A percentile compares a stretch with the other conserved stretches of the same genome.
Conservation (phyloP, 2,888 invertebrate species). For the Drosophila imparisetae region DNA sequence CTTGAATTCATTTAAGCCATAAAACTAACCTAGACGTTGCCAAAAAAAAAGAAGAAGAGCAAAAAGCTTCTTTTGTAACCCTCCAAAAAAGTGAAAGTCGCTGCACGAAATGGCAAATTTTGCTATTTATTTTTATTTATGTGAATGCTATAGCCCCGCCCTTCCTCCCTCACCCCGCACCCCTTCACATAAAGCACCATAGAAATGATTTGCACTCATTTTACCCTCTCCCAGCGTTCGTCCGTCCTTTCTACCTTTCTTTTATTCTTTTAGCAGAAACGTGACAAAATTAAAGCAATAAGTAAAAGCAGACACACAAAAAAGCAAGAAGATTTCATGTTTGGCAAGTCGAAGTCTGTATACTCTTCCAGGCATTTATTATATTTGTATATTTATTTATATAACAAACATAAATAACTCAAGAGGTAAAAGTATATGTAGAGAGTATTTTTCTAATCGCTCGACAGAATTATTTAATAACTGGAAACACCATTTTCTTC, state of each 20-base stretch:
- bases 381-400: background rate
- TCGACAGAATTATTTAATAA: background rate
- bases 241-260: slow-evolving; percentile 13
- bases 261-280: slow-evolving; percentile 46
- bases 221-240: slow-evolving; percentile 5
- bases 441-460: background rate
- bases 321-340: background rate
- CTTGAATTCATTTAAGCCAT: slow-evolving; percentile 67
- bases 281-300: slow-evolving; percentile 75
- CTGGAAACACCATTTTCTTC: background rate
- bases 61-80: background rate
- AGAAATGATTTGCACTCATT: slow-evolving; percentile 59
- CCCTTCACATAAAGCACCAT: slow-evolving; percentile 14
- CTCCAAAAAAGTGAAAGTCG: slow-evolving; percentile 22
- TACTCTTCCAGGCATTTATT: slow-evolving; percentile 10
- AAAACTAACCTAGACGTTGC: slow-evolving; percentile 44
- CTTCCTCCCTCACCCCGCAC: background rate
- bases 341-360: background rate
- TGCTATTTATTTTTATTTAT: slow-evolving; percentile 66
- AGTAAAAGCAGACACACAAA: slow-evolving; percentile 19
- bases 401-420: background rate
- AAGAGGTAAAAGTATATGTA: background rate
- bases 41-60: background rate
- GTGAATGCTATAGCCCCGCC: slow-evolving; percentile 14
- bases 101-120: slow-evolving; percentile 72